Conservation (phyloP, 2,113 vertebrate genomes). For the Eleginops maclovinus region DNA sequence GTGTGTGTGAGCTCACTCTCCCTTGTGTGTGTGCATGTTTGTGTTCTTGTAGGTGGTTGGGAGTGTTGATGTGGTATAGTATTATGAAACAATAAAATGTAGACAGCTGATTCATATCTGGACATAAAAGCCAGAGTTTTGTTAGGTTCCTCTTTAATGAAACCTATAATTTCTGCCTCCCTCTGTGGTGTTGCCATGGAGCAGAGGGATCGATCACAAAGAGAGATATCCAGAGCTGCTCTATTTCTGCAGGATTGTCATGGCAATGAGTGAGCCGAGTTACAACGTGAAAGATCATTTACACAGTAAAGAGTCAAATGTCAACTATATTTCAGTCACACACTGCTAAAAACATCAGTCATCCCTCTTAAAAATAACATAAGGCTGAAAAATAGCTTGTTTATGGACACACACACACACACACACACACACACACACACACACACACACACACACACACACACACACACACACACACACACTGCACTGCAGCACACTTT, state of each 20-base stretch:
- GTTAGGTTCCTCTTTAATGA: slow-evolving; percentile 77
- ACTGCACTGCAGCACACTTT: slow-evolving; percentile 28
- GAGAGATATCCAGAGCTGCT: slow-evolving; percentile 55
- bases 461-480: neutral
- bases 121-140: slow-evolving; percentile 76
- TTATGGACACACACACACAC: neutral
- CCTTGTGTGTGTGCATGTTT: neutral
- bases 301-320: slow-evolving; percentile 22
- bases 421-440: neutral
- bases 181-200: slow-evolving; percentile 41
- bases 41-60: slow-evolving; percentile 31
- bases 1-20: slow-evolving; percentile 12
- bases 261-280: slow-evolving; percentile 48
- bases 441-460: neutral
- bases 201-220: slow-evolving; percentile 66
- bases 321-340: slow-evolving; percentile 15
- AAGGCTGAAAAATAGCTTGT: neutral
- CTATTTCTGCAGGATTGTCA: slow-evolving; percentile 41
- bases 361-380: neutral
- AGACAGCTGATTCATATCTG: slow-evolving; percentile 78
- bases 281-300: slow-evolving; percentile 40
- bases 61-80: slow-evolving; percentile 59
- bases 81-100: slow-evolving; percentile 78
- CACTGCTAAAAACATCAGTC: neutral
- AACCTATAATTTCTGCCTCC: slow-evolving; percentile 74